Conservation (phyloP, 1,140 invertebrate genomes). For the Drosophila lini region DNA sequence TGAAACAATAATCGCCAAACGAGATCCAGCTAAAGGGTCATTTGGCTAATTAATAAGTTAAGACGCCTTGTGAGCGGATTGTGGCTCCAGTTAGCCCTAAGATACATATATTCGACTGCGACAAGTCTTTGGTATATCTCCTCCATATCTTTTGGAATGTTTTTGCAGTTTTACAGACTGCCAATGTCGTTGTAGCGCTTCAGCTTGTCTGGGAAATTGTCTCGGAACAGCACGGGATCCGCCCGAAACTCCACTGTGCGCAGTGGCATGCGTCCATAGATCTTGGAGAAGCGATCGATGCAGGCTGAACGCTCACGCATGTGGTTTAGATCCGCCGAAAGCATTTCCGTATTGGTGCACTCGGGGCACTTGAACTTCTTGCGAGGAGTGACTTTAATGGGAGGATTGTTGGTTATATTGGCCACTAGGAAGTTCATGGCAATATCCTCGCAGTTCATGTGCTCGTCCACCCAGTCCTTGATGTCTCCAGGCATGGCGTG, state of each 20-base stretch:
- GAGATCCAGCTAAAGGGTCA: conserved; percentile 5
- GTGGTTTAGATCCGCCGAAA: conserved; percentile 95
- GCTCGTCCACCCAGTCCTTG: conserved; percentile 93
- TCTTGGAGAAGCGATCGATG: conserved; percentile 93
- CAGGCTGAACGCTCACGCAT: conserved; percentile 97
- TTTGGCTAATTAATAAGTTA: background rate
- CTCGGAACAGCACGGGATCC: conserved; percentile 96
- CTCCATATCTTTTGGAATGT: conserved; percentile 19
- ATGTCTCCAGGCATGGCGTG: conserved; percentile 92
- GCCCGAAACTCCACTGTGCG: conserved; percentile 96
- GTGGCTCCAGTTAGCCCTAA: conserved; percentile 5
- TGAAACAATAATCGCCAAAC: background rate
- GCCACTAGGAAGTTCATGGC: conserved; percentile 97
- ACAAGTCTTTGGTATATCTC: conserved; percentile 59
- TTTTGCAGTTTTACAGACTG: conserved; percentile 86
- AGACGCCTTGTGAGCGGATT: background rate
- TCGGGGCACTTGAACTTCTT: conserved; percentile 99
- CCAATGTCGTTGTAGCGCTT: conserved; percentile 97
- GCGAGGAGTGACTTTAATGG: conserved; percentile 98
- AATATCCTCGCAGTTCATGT: conserved; percentile 98
- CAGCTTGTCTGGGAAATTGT: conserved; percentile 93
- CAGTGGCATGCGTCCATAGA: conserved; percentile 95
- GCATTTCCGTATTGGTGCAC: conserved; percentile 96
- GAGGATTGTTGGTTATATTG: conserved; percentile 95
- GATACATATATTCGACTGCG: conserved; percentile 24